phyloP scores from a whole-genome alignment of 2,113 vertebrate species.

The Mormyrus lacerda region DNA sequence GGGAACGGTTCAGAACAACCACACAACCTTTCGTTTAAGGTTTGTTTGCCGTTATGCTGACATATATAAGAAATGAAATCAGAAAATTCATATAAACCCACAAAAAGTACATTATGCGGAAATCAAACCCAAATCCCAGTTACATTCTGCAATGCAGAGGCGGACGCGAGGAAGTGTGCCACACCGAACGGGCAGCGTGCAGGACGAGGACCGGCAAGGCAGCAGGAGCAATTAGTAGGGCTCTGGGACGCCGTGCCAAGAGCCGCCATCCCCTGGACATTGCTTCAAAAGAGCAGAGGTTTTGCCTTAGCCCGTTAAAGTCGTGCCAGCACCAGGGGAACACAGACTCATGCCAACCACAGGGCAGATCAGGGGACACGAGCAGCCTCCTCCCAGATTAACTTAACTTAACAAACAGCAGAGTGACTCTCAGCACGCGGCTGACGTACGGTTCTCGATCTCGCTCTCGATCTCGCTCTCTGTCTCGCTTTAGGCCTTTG shows the following conservation, averaged over 20 bases:
- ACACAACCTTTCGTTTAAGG: not conserved
- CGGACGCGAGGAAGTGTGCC: slow-evolving; percentile 12
- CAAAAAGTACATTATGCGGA: not conserved
- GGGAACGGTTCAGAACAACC: not conserved
- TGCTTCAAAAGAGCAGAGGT: not conserved
- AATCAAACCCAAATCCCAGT: slow-evolving; percentile 32
- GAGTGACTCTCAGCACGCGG: slow-evolving; percentile 62
- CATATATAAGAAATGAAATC: not conserved
- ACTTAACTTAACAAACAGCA: slow-evolving; percentile 61
- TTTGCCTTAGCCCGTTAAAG: not conserved
- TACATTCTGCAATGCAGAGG: slow-evolving; percentile 43
- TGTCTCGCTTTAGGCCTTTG: slow-evolving; percentile 97
- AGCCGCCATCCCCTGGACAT: not conserved
- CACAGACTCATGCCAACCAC: slow-evolving; percentile 8
- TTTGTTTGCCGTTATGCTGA: not conserved
- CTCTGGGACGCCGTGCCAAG: slow-evolving; percentile 45
- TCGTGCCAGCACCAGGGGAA: not conserved
- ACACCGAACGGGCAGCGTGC: slow-evolving; percentile 30
- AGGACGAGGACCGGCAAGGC: slow-evolving; percentile 49
- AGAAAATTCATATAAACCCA: slow-evolving; percentile 40
- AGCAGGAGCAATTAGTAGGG: slow-evolving; percentile 35
- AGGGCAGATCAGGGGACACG: slow-evolving; percentile 52
- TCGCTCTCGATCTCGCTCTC: slow-evolving; percentile 92
- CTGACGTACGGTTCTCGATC: slow-evolving; percentile 88
- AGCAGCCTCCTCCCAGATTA: slow-evolving; percentile 63